phyloP scores from a whole-genome alignment of 2,113 vertebrate genomes.

The Alexandromys fortis region DNA sequence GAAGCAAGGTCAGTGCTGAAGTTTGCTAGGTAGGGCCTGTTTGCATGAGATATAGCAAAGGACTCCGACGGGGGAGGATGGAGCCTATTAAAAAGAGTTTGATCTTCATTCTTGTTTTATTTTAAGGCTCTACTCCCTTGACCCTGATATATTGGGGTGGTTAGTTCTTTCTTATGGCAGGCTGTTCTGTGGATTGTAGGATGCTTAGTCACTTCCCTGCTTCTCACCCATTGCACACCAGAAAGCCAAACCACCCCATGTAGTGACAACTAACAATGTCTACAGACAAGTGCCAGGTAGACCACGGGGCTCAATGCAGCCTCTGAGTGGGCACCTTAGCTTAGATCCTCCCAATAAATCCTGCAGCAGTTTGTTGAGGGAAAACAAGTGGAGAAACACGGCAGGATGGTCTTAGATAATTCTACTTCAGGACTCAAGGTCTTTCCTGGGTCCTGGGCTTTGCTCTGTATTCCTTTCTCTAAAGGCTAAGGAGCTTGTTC shows the following conservation, averaged over 20 bases:
- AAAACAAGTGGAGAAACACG: background rate
- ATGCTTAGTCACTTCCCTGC: background rate
- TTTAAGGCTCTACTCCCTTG: background rate
- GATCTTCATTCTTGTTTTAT: background rate
- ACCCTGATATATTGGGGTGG: background rate
- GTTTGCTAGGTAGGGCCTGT: background rate
- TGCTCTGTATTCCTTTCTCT: background rate
- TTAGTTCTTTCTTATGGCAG: background rate
- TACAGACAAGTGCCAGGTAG: background rate
- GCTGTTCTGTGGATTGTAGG: background rate
- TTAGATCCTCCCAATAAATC: background rate
- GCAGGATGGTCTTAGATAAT: background rate
- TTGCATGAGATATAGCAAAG: background rate
- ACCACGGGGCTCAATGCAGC: background rate
- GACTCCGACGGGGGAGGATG: background rate
- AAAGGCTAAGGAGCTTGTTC: background rate
- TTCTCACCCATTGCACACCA: background rate
- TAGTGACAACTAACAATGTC: background rate
- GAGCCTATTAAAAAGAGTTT: background rate
- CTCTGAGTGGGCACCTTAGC: background rate
- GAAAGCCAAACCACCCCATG: background rate
- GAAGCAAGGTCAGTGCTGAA: constrained; percentile 62
- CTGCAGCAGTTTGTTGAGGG: background rate
- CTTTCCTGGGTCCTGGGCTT: background rate
- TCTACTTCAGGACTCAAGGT: background rate